Conservation (phyloP, 2,888 invertebrate species). For the Isoperla grammatica region DNA sequence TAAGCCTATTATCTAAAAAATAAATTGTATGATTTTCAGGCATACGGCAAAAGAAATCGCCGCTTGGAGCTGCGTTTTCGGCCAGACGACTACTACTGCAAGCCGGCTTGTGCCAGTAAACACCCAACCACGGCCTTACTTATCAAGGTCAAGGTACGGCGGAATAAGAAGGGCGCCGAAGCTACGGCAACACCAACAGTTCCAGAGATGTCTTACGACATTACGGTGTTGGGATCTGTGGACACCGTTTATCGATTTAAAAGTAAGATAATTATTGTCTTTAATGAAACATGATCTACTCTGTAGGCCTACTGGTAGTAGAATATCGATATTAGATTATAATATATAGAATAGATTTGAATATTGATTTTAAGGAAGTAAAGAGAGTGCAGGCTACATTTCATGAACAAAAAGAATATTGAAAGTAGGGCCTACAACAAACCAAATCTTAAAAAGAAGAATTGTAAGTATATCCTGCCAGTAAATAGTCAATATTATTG, state of each 20-base stretch:
- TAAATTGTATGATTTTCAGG: conserved; percentile 39
- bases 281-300: no score
- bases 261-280: no score
- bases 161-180: conserved; percentile 32
- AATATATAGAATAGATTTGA: no score
- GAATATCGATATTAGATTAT: no score
- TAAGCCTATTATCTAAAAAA: not conserved
- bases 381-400: no score
- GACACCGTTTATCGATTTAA: conserved; percentile 59
- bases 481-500: no score
- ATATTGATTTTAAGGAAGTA: no score
- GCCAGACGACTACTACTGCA: conserved; percentile 74
- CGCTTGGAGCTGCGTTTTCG: conserved; percentile 71
- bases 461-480: no score
- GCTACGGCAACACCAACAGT: not conserved
- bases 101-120: conserved; percentile 67
- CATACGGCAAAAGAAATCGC: conserved; percentile 51
- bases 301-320: no score
- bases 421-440: no score
- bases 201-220: conserved; percentile 35
- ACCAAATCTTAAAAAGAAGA: no score
- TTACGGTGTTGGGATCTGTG: conserved; percentile 48
- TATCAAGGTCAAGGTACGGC: conserved; percentile 62
- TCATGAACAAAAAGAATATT: no score
- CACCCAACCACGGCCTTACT: conserved; percentile 63